Conservation (phyloP, 2,113 vertebrate species). For the Myotis brandtii region DNA sequence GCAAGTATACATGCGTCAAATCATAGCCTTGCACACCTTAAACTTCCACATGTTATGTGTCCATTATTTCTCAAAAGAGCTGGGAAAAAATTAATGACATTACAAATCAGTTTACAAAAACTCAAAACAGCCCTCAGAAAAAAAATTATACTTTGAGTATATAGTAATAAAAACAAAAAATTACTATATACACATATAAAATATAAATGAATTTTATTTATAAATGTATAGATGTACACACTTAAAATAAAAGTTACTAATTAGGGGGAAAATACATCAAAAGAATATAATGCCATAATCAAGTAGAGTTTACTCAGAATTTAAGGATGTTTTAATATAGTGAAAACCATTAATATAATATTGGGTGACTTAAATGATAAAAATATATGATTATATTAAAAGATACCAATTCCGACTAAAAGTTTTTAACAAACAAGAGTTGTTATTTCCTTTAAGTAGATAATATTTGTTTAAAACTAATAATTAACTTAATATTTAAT, state of each 20-base stretch:
- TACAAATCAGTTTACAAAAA: neutral
- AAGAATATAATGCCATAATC: slow-evolving; percentile 34
- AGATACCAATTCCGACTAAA: slow-evolving; percentile 38
- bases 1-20: neutral
- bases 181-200: slow-evolving; percentile 27
- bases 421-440: slow-evolving; percentile 35
- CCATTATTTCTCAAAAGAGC: neutral
- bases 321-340: slow-evolving; percentile 46
- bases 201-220: slow-evolving; percentile 68
- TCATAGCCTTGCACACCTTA: neutral
- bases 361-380: slow-evolving; percentile 44
- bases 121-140: slow-evolving; percentile 24
- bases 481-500: slow-evolving; percentile 51
- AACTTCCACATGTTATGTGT: neutral
- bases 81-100: neutral
- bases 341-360: slow-evolving; percentile 29
- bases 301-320: slow-evolving; percentile 31
- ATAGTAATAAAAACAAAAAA: slow-evolving; percentile 30
- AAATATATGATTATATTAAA: slow-evolving; percentile 51
- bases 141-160: slow-evolving; percentile 40
- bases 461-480: slow-evolving; percentile 44
- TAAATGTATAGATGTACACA: neutral
- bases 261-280: slow-evolving; percentile 3
- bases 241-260: slow-evolving; percentile 1
- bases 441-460: slow-evolving; percentile 14